Conservation (phyloP, 2,888 invertebrate genomes). For the Heliconius ethilla region DNA sequence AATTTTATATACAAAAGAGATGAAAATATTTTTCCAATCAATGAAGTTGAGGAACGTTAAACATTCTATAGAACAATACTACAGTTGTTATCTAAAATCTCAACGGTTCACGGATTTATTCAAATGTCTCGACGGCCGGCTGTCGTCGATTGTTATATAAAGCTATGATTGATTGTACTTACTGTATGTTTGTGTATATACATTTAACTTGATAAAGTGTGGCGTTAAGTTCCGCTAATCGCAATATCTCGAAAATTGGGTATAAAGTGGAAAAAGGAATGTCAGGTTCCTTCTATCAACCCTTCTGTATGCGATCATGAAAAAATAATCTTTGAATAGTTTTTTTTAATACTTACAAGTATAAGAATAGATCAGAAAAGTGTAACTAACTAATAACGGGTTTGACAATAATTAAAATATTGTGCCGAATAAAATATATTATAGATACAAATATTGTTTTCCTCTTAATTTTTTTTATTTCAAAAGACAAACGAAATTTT, state of each 20-base stretch:
- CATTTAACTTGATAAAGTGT: neutral
- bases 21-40: constrained; percentile 35
- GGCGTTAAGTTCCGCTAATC: neutral
- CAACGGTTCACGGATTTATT: constrained; percentile 24
- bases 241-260: neutral
- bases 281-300: too few relatives aligned
- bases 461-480: too few relatives aligned
- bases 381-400: neutral
- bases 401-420: neutral
- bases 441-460: neutral
- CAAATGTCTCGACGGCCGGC: neutral
- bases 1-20: constrained; percentile 12
- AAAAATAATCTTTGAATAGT: too few relatives aligned
- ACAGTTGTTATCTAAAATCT: constrained; percentile 18
- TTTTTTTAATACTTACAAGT: too few relatives aligned
- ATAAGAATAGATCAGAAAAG: neutral
- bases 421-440: neutral
- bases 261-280: neutral
- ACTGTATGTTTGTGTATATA: neutral
- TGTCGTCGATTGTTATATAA: constrained; percentile 10
- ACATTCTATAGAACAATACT: constrained; percentile 30
- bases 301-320: too few relatives aligned
- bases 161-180: neutral
- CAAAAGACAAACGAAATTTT: too few relatives aligned
- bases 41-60: constrained; percentile 19